A percentile compares a stretch with the other conserved stretches of the same genome.
Conservation (phyloP, 2,888 invertebrate species). For the Amphipoea lucens region DNA sequence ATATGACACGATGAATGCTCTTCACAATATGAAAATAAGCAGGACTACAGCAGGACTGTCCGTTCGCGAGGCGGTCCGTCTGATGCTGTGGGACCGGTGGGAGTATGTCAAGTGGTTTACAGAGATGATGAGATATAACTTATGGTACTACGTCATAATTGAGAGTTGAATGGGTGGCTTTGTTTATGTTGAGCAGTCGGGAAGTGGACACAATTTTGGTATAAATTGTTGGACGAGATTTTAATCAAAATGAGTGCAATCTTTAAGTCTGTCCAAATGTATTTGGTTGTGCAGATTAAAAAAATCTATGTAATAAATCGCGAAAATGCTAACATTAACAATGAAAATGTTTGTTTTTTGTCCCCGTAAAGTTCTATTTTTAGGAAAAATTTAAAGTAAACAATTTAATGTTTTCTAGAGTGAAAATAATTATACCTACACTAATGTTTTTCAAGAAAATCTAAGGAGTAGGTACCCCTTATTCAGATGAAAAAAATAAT, state of each 20-base stretch:
- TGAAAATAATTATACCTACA: too few species aligned
- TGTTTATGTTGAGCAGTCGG: constrained; percentile 13
- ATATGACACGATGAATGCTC: constrained; percentile 34
- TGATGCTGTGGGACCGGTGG: constrained; percentile 46
- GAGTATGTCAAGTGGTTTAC: constrained; percentile 60
- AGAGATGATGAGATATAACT: constrained; percentile 45
- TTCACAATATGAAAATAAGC: constrained; percentile 62
- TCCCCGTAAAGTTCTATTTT: neutral
- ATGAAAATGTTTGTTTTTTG: neutral
- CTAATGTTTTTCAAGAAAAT: neutral
- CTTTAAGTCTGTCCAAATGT: neutral
- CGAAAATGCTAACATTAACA: neutral
- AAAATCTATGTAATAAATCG: neutral
- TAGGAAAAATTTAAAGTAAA: too few species aligned
- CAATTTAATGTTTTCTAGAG: too few species aligned
- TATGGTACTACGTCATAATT: constrained; percentile 19
- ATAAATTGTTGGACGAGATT: neutral
- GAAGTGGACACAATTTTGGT: neutral
- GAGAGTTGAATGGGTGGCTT: constrained; percentile 1
- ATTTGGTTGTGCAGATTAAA: neutral
- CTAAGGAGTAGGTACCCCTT: neutral
- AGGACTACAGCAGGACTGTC: constrained; percentile 46
- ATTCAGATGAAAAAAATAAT: neutral
- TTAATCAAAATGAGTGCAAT: too few species aligned
- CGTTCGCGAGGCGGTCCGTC: constrained; percentile 16